phyloP scores from a whole-genome alignment of 1,140 invertebrate species.

The Aphelenchoides fujianensis region DNA sequence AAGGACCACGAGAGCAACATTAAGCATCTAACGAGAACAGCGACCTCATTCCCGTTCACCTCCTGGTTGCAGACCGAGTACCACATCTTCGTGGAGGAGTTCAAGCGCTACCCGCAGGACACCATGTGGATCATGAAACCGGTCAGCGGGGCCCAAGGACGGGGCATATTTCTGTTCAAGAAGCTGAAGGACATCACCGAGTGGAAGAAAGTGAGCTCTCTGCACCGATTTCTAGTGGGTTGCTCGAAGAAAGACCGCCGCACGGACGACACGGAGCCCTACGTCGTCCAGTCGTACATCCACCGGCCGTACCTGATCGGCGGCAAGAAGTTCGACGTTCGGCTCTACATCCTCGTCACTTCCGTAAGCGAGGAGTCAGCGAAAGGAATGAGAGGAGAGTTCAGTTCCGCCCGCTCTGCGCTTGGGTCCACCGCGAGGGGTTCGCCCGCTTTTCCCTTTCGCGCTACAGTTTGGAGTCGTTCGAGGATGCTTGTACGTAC shows the following conservation, averaged over 20 bases:
- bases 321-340: constrained; percentile 67
- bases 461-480: constrained; percentile 64
- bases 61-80: constrained; percentile 63
- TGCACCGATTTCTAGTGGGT: neutral
- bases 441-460: constrained; percentile 67
- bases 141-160: constrained; percentile 65
- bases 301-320: constrained; percentile 66
- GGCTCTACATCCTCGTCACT: constrained; percentile 66
- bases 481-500: constrained; percentile 66
- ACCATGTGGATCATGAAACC: constrained; percentile 66
- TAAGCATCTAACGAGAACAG: no score
- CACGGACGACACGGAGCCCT: constrained; percentile 46
- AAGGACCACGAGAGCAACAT: no score
- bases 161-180: constrained; percentile 66
- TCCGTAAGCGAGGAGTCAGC: constrained; percentile 52
- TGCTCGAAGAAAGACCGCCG: constrained; percentile 44
- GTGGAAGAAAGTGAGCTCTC: constrained; percentile 67
- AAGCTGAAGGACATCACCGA: constrained; percentile 66
- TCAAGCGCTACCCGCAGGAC: constrained; percentile 63
- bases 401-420: constrained; percentile 65
- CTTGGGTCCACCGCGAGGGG: constrained; percentile 66
- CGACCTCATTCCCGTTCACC: neutral
- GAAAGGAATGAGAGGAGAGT: constrained; percentile 59
- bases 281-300: constrained; percentile 54
- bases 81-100: constrained; percentile 67